Conservation (phyloP, 2,888 invertebrate genomes). For the Oegoconia quadripuncta region DNA sequence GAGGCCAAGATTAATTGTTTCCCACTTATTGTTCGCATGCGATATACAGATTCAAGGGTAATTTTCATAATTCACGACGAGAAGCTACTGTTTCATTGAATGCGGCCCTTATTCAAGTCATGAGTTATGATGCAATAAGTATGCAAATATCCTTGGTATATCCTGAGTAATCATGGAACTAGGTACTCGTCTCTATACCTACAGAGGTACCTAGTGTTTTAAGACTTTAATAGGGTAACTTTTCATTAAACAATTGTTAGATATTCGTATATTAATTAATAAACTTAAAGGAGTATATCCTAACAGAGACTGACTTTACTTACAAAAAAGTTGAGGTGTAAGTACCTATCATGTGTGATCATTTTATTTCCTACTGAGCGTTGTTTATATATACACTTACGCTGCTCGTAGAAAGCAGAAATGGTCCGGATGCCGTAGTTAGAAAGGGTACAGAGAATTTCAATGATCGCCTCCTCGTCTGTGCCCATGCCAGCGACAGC, state of each 20-base stretch:
- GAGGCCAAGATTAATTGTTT: too few species aligned
- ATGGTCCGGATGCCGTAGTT: slow-evolving; percentile 94
- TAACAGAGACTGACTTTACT: neutral
- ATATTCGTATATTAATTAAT: neutral
- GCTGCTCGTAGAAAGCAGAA: slow-evolving; percentile 88
- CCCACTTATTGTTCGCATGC: too few species aligned
- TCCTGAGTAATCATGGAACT: slow-evolving; percentile 26
- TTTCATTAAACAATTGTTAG: too few species aligned
- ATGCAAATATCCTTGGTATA: slow-evolving; percentile 28
- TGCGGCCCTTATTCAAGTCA: slow-evolving; percentile 16
- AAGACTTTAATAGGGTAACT: too few species aligned
- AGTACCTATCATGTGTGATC: slow-evolving; percentile 12
- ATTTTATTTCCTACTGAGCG: too few species aligned
- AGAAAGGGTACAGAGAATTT: slow-evolving; percentile 94
- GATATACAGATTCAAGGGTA: too few species aligned
- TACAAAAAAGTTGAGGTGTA: neutral
- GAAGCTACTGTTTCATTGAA: too few species aligned
- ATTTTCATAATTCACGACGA: too few species aligned
- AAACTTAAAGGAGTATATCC: too few species aligned
- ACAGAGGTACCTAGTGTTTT: neutral
- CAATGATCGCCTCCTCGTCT: slow-evolving; percentile 93
- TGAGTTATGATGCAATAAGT: slow-evolving; percentile 30
- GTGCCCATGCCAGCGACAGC: slow-evolving; percentile 93
- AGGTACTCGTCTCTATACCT: too few species aligned
- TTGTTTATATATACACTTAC: slow-evolving; percentile 77